These are phyloP conservation scores for Cuculus canorus DNA, from an alignment of 2,797 vertebrate genomes.

Conservation along the genomic window DNA sequence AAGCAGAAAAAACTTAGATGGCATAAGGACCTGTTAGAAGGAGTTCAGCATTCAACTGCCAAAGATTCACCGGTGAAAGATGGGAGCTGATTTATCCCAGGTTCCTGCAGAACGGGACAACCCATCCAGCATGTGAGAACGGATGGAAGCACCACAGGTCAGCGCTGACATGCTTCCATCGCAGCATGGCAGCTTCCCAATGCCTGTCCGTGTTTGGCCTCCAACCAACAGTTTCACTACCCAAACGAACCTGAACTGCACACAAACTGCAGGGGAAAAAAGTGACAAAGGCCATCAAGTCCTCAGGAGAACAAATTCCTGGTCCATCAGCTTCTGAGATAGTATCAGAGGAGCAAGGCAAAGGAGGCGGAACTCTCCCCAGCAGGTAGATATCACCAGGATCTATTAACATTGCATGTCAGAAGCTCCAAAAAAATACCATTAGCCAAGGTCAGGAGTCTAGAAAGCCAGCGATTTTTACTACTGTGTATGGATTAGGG, in stretches of 20 bases:
- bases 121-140: fast-evolving
- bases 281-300: neutral
- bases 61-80: neutral
- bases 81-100: neutral
- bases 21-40: neutral
- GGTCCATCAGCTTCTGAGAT: fast-evolving
- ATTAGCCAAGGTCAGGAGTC: neutral
- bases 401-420: neutral
- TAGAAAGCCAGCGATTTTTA: neutral
- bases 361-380: neutral
- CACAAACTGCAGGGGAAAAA: neutral
- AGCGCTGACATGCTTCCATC: neutral
- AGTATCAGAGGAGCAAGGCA: neutral
- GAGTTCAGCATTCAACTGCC: neutral
- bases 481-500: neutral
- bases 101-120: neutral
- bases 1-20: neutral
- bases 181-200: fast-evolving
- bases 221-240: neutral
- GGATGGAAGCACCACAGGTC: neutral
- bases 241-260: neutral
- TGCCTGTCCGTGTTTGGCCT: neutral
- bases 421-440: neutral
- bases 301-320: neutral
- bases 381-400: neutral